phyloP scores from a whole-genome alignment of 2,888 invertebrate species.

The Neoitamus cyanurus region DNA sequence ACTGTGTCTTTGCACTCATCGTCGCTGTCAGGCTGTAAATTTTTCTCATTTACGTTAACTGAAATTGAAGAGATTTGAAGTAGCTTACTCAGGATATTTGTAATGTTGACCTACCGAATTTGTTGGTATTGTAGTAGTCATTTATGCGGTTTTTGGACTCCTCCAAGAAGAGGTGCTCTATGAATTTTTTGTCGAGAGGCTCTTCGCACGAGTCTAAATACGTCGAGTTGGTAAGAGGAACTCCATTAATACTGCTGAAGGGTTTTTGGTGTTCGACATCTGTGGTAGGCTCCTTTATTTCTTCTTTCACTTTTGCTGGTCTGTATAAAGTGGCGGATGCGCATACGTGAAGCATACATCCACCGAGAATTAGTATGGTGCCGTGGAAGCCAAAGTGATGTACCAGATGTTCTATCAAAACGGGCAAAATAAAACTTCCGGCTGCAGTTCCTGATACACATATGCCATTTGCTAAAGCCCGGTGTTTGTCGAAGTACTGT shows the following conservation, averaged over 20 bases:
- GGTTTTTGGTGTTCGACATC: slow-evolving; percentile 51
- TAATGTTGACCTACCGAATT: slow-evolving; percentile 50
- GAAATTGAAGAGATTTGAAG: slow-evolving; percentile 36
- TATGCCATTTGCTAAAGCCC: slow-evolving; percentile 82
- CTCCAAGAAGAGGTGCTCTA: slow-evolving; percentile 65
- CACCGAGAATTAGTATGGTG: slow-evolving; percentile 76
- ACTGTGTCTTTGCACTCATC: slow-evolving; percentile 71
- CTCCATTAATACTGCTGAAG: slow-evolving; percentile 60
- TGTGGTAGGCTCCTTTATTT: slow-evolving; percentile 41
- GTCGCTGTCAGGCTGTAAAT: slow-evolving; percentile 62
- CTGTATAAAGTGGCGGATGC: slow-evolving; percentile 77
- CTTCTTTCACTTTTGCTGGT: slow-evolving; percentile 65
- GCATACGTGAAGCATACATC: slow-evolving; percentile 81
- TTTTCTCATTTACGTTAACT: slow-evolving; percentile 56
- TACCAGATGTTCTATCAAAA: slow-evolving; percentile 77
- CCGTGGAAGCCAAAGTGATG: slow-evolving; percentile 79
- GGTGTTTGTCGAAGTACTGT: slow-evolving; percentile 82
- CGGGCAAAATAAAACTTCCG: slow-evolving; percentile 82
- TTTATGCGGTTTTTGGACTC: slow-evolving; percentile 66
- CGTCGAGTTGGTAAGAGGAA: slow-evolving; percentile 64
- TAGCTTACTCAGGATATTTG: background rate
- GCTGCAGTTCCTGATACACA: slow-evolving; percentile 85
- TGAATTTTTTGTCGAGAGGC: slow-evolving; percentile 63
- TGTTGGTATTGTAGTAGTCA: slow-evolving; percentile 61
- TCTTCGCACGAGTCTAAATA: slow-evolving; percentile 65